Evolutionary conservation across 2,797 vertebrate species (phyloP).

Genomic region (Poecilia gillii): DNA sequence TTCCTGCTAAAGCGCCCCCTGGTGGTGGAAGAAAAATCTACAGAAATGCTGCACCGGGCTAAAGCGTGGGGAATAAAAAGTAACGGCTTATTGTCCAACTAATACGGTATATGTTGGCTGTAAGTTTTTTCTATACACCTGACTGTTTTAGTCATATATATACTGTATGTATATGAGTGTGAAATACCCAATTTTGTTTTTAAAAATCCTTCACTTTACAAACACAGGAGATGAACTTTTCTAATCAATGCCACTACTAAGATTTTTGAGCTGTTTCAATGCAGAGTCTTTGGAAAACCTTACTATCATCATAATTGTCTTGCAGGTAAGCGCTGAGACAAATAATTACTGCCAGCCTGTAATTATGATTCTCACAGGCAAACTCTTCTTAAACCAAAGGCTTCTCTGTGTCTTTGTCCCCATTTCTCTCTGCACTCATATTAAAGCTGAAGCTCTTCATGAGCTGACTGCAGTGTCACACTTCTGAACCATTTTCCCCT

Average conservation of each 20-base stretch:
- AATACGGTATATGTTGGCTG: constrained; percentile 12
- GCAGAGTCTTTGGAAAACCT: constrained; percentile 22
- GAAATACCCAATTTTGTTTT: background rate
- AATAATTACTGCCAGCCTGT: constrained; percentile 41
- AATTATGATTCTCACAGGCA: constrained; percentile 46
- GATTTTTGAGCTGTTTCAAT: constrained; percentile 20
- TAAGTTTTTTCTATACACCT: constrained; percentile 4
- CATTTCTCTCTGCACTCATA: constrained; percentile 24
- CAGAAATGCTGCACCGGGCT: too few species aligned
- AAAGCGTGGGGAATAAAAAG: too few species aligned
- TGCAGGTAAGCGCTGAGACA: constrained; percentile 35
- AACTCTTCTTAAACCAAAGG: constrained; percentile 39
- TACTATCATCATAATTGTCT: constrained; percentile 30
- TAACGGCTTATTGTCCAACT: too few species aligned
- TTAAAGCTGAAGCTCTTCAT: constrained; percentile 45
- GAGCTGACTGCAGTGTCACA: constrained; percentile 15
- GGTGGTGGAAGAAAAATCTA: too few species aligned
- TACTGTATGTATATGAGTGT: constrained; percentile 1
- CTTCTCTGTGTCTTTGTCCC: constrained; percentile 20
- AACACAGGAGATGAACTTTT: constrained; percentile 9
- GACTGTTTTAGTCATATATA: background rate
- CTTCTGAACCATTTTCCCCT: constrained; percentile 25
- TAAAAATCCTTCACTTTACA: background rate
- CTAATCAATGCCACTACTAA: constrained; percentile 29
- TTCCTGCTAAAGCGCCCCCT: too few species aligned